Conservation (phyloP, 2,797 vertebrate species). For the Glossophaga mutica region DNA sequence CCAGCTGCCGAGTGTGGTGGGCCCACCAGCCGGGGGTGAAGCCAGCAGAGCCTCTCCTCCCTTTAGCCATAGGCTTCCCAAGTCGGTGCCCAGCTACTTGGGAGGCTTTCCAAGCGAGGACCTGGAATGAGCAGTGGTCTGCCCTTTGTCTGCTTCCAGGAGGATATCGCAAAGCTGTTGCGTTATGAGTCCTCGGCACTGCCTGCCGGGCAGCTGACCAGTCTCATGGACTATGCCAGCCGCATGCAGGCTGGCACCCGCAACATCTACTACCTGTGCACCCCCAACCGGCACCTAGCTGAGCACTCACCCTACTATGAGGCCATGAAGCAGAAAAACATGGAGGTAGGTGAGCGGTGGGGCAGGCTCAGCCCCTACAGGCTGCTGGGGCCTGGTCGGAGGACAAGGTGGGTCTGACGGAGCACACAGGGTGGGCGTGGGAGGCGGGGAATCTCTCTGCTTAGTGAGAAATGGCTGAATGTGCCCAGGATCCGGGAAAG, state of each 20-base stretch:
- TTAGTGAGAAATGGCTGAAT: not conserved
- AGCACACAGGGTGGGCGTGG: not conserved
- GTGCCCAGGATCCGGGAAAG: not conserved
- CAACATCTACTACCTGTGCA: conserved; percentile 96
- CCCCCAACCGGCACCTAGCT: conserved; percentile 93
- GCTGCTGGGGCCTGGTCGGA: not conserved
- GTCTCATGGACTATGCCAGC: conserved; percentile 88
- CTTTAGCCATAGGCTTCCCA: not conserved
- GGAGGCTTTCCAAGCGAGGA: no score
- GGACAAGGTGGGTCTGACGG: not conserved
- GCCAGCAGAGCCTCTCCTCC: not conserved
- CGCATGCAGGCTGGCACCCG: conserved; percentile 94
- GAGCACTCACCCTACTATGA: conserved; percentile 96
- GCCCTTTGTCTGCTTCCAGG: conserved; percentile 79
- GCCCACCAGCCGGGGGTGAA: not conserved
- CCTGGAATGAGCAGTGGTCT: not conserved
- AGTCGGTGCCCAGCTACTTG: not conserved
- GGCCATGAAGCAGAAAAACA: conserved; percentile 97
- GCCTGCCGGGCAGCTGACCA: conserved; percentile 91
- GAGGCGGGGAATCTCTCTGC: no score
- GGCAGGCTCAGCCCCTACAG: no score
- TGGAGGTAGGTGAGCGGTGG: conserved; percentile 85
- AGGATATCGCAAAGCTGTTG: conserved; percentile 94
- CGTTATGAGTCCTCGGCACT: conserved; percentile 92
- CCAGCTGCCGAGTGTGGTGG: not conserved